Base-by-base conservation (phyloP, 1,140 invertebrate species). In the Nasonia giraulti region DNA sequence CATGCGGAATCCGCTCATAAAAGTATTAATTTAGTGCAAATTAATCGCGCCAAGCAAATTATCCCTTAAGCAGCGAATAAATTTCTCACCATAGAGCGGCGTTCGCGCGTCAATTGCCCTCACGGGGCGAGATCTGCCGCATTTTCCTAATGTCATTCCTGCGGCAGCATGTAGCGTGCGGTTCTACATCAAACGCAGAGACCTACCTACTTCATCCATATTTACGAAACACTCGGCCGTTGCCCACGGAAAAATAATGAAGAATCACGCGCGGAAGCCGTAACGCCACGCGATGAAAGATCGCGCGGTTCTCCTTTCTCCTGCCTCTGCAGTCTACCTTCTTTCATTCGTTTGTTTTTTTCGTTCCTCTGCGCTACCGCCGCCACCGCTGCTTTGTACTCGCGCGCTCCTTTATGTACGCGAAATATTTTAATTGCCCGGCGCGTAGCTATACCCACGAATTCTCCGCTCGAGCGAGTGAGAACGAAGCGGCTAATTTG, bases 391-490 rank as follows among this genome's bases (percentile, higher is more conserved):
- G 74, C 74, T 50, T 83, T 69, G n/a, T 40, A 23, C 71, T 69
- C 20, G 37, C 20, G 40, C n/a, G 40, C 62, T 74, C 44, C 44
- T 62, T 82, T 77, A 69, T 50, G 37, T 17, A 79, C 82, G 82
- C 23, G 76, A 84, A 79, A 84, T 79, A 84, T 84, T 84, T 84
- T 84, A 84, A 84, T 84, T 80, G 83, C 69, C 75, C 83, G 47
- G 23, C 55, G 55, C 14, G 55, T 7, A 62, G 14, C 2, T 62
- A 62, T 62, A n/a, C 33, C 2, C 6, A 77, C 75, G 33, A 71
- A 83, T 71, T 50, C 75, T 50, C 82, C 76, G 75, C 82, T 83
- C 75, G 82, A 78, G 73, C 81, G 82, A 68, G 82, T 78, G 82
- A 83, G 82, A 83, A 71, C 82, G 76, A 79, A 71, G 47, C 55